A percentile compares a stretch with the other conserved stretches of the same genome.
phyloP scores from a whole-genome alignment of 2,888 invertebrate species.

The Eilema griseolum region DNA sequence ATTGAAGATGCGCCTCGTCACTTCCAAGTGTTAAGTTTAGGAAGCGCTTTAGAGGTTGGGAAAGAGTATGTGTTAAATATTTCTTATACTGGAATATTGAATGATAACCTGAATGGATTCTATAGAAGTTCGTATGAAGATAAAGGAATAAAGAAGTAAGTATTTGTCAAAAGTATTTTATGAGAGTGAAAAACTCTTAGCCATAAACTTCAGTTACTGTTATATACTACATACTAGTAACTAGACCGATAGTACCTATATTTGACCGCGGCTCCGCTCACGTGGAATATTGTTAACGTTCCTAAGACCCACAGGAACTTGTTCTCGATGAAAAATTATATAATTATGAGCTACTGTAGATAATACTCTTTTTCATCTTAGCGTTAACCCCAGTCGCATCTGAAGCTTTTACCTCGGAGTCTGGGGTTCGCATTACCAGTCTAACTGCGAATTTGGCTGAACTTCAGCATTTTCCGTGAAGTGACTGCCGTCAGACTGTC shows the following conservation, averaged over 20 bases:
- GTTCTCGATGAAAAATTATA: not conserved
- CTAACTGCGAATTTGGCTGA: too few relatives aligned
- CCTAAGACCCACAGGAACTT: not conserved
- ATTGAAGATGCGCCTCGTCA: constrained; percentile 88
- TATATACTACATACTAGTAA: not conserved
- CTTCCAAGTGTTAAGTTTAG: constrained; percentile 90
- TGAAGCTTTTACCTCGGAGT: too few relatives aligned
- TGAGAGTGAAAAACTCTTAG: not conserved
- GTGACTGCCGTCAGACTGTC: too few relatives aligned
- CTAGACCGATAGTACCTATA: too few relatives aligned
- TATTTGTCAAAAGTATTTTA: constrained; percentile 20
- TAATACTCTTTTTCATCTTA: too few relatives aligned
- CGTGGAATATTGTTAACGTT: not conserved
- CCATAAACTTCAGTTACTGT: not conserved
- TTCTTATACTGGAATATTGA: constrained; percentile 90
- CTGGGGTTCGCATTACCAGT: too few relatives aligned
- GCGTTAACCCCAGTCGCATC: too few relatives aligned
- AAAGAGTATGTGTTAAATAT: constrained; percentile 90
- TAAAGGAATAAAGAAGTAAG: constrained; percentile 90
- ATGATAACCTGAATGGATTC: constrained; percentile 93
- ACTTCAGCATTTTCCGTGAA: too few relatives aligned
- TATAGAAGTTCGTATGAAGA: constrained; percentile 93
- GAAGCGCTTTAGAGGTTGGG: constrained; percentile 86
- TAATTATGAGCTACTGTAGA: too few relatives aligned
- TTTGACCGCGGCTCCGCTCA: not conserved